Evolutionary conservation across 2,113 vertebrate genomes (phyloP), one percentile per base, ranked within the genome.

Genomic region (Hemibates koningsi): DNA sequence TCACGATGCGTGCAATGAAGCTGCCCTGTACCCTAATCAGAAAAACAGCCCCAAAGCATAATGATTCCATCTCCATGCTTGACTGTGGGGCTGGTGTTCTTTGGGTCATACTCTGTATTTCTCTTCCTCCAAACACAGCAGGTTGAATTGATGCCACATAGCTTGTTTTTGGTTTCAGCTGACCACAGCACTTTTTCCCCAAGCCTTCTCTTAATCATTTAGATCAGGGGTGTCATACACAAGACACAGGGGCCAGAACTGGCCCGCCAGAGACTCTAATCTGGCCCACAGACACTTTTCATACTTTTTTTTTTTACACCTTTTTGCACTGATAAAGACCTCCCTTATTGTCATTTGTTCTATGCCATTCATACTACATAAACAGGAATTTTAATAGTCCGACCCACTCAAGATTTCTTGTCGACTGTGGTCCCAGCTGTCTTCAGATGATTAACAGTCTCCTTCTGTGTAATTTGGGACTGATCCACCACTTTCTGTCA

Each of bases 121-220:
- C 17, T 66, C 32, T 0, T n/a, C 61, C 17, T 66, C 3, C 17
- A 36, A 66, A 36, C 32, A 66, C 61, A 66, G 61, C 32, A 36
- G 61, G 61, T 66, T 66, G 61, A 66, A 66, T 12, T 66, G 61
- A 5, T 66, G 32, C 32, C 61, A 36, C 6, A 36, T 36, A 36
- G 32, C 17, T 63, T 36, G 59, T 7, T 36, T 63, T 63, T 36
- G 59, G 59, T 19, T 11, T 63, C 17, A 63, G 59, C 32, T 63
- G 1, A 63, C 59, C 9, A 63, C 32, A 63, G 9, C 32, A 11
- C 4, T 0, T 63, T 63, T 63, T 7, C 0, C 32, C 32, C 32
- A 36, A 63, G 32, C 59, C 59, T 36, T 34, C 2, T 63, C 32
- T 36, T 36, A 36, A 0, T 7, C 17, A 36, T 63, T 36, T 63